phyloP scores from a whole-genome alignment of 2,797 vertebrate genomes.

The Potorous gilbertii region DNA sequence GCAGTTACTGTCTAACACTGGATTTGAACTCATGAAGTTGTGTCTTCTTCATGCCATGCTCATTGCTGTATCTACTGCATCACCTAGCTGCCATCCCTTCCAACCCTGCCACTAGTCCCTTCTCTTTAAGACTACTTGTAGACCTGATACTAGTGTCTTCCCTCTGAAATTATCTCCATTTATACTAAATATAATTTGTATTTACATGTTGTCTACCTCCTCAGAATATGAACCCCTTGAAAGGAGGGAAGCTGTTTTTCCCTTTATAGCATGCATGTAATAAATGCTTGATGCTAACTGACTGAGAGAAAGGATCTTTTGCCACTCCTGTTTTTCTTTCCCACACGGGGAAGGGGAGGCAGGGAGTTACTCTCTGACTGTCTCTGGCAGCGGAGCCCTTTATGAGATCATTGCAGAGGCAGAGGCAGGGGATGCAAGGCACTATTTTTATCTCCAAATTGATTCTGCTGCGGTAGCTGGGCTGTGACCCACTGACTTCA shows the following conservation, averaged over 20 bases:
- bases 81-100: neutral
- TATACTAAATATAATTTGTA: neutral
- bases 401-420: constrained; percentile 56
- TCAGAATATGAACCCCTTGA: neutral
- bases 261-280: neutral
- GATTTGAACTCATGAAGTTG: neutral
- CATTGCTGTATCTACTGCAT: neutral
- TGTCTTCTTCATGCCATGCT: neutral
- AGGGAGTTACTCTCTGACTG: constrained; percentile 25
- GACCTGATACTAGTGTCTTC: neutral
- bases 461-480: constrained; percentile 69
- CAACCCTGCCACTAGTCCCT: neutral
- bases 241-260: neutral
- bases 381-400: constrained; percentile 69
- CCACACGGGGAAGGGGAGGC: constrained; percentile 46
- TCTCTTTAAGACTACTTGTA: neutral
- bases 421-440: constrained; percentile 58
- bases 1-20: neutral
- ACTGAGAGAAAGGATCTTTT: neutral
- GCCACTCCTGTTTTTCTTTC: neutral
- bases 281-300: neutral
- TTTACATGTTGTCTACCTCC: neutral
- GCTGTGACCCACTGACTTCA: constrained; percentile 51
- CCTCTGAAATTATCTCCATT: neutral
- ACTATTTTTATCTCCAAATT: constrained; percentile 77